A percentile compares a stretch with the other conserved stretches of the same genome.
Conservation (phyloP, 2,113 vertebrate species). For the Cnemophilus loriae region DNA sequence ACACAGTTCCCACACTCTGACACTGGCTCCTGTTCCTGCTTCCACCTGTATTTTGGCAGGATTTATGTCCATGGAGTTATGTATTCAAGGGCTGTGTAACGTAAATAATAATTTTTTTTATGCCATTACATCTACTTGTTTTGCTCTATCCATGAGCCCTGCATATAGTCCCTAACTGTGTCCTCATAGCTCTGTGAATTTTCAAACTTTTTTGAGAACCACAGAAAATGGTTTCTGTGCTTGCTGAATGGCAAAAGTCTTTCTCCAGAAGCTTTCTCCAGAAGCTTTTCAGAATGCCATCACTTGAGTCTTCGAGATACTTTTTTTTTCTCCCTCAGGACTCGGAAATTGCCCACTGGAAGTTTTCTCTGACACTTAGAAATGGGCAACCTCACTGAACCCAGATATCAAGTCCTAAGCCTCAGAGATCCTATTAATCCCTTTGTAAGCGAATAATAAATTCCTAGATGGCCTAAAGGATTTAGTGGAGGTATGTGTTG, state of each 20-base stretch:
- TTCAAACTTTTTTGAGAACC: background rate
- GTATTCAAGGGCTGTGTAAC: background rate
- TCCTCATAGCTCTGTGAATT: background rate
- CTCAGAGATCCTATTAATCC: background rate
- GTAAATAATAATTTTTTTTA: background rate
- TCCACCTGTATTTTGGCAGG: background rate
- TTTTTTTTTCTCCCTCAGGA: background rate
- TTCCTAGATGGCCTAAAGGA: background rate
- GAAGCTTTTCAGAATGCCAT: background rate
- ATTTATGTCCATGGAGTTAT: background rate
- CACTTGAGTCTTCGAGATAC: background rate
- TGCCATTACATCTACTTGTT: background rate
- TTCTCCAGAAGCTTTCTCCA: background rate
- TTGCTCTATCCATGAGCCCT: background rate
- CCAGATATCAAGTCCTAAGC: background rate
- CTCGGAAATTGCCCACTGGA: background rate
- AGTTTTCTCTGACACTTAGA: background rate
- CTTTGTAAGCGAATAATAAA: background rate
- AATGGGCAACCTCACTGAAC: background rate
- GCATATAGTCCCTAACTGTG: background rate
- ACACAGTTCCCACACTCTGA: background rate
- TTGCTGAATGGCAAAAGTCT: background rate
- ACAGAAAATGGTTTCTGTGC: background rate
- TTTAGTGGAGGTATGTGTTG: background rate
- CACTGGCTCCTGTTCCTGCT: background rate